These are phyloP conservation scores for Mormyrops attenuatus DNA, from an alignment of 2,797 vertebrate genomes.

Conservation along the genomic window DNA sequence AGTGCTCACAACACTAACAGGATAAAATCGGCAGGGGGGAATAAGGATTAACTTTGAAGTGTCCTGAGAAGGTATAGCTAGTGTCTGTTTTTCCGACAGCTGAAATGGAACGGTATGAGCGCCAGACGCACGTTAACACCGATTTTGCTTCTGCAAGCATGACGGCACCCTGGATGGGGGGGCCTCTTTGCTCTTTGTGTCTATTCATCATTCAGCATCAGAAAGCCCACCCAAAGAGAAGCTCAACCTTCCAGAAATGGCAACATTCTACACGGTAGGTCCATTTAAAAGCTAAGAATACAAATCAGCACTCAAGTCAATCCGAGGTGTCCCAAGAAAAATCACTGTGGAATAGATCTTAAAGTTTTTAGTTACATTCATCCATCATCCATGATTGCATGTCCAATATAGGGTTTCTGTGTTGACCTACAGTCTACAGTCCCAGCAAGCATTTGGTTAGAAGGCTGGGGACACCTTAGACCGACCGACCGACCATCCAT, in stretches of 20 bases:
- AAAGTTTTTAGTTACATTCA: neutral
- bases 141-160: neutral
- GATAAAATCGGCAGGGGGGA: neutral
- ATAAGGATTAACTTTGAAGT: neutral
- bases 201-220: neutral
- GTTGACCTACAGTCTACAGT: neutral
- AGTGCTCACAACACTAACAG: neutral
- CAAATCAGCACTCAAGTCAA: neutral
- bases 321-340: neutral
- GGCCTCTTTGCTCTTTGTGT: neutral
- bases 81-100: neutral
- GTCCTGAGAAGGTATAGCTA: neutral
- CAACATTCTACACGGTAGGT: neutral
- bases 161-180: neutral
- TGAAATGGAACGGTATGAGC: neutral
- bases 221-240: neutral
- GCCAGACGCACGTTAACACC: neutral
- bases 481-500: neutral
- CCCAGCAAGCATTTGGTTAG: neutral
- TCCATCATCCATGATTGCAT: neutral
- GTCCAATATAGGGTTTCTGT: neutral
- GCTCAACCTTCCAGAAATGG: neutral
- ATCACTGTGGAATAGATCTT: neutral
- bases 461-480: neutral
- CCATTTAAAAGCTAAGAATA: neutral